phyloP scores from a whole-genome alignment of 2,888 invertebrate species.

The Hirtodrosophila cameraria region DNA sequence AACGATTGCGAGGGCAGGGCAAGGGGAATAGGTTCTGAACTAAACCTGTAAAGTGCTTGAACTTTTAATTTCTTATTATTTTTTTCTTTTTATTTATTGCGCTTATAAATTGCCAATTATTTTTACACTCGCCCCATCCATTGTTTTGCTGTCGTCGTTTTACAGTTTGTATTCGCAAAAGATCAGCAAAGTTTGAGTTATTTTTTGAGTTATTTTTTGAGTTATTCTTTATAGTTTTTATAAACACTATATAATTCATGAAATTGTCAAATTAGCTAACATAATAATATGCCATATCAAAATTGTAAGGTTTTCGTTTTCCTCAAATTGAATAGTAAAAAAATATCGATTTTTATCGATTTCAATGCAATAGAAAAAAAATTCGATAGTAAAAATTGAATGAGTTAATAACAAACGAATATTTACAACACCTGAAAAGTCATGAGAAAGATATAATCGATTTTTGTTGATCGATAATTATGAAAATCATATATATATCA shows the following conservation, averaged over 20 bases:
- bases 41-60: constrained; percentile 67
- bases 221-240: not conserved
- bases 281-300: no score
- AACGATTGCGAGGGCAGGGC: not conserved
- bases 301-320: no score
- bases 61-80: constrained; percentile 44
- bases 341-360: no score
- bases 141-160: constrained; percentile 25
- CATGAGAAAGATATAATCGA: no score
- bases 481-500: no score
- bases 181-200: constrained; percentile 21
- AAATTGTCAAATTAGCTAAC: no score
- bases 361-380: no score
- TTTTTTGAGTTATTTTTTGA: not conserved
- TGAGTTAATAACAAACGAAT: no score
- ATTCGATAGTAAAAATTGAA: no score
- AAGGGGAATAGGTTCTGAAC: constrained; percentile 21
- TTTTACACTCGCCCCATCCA: constrained; percentile 7
- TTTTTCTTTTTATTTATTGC: constrained; percentile 28
- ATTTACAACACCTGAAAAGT: no score
- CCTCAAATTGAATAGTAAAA: no score
- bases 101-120: constrained; percentile 52
- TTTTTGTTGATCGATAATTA: not conserved
- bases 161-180: constrained; percentile 15
- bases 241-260: no score